phyloP scores from a whole-genome alignment of 2,888 invertebrate species.

The Selenia dentaria region DNA sequence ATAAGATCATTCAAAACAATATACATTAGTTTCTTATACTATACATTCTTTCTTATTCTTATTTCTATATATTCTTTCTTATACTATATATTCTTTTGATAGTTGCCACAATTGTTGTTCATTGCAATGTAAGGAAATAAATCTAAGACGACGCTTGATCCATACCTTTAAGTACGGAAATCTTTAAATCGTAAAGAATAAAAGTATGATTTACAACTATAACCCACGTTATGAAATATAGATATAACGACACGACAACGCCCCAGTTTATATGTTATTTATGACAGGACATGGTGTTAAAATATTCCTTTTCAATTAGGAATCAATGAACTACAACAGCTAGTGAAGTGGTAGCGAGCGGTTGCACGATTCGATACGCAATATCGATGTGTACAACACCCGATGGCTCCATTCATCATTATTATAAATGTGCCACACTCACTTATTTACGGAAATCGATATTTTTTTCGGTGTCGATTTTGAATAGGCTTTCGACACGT shows the following conservation, averaged over 20 bases:
- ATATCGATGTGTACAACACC: constrained; percentile 70
- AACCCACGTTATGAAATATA: constrained; percentile 41
- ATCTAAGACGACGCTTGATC: no score
- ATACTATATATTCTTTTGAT: no score
- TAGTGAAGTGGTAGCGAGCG: constrained; percentile 59
- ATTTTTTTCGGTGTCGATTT: constrained; percentile 81
- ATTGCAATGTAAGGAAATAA: no score
- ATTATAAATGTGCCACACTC: constrained; percentile 84
- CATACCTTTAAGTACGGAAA: no score
- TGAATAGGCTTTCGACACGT: constrained; percentile 78
- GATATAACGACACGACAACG: constrained; percentile 49
- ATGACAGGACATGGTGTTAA: constrained; percentile 64
- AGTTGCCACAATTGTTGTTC: no score
- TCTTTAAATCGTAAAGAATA: constrained; percentile 9
- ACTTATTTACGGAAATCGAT: constrained; percentile 85
- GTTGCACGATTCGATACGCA: constrained; percentile 76
- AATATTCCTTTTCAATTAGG: constrained; percentile 81
- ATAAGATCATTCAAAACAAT: no score
- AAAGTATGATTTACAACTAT: constrained; percentile 58
- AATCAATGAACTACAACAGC: constrained; percentile 62
- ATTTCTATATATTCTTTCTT: no score
- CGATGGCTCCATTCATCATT: constrained; percentile 81
- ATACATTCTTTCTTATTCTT: no score
- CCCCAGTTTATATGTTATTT: constrained; percentile 75
- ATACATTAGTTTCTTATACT: no score